These are phyloP conservation scores for Acinonyx jubatus DNA, from an alignment of 2,113 vertebrate genomes.

Conservation along the genomic window DNA sequence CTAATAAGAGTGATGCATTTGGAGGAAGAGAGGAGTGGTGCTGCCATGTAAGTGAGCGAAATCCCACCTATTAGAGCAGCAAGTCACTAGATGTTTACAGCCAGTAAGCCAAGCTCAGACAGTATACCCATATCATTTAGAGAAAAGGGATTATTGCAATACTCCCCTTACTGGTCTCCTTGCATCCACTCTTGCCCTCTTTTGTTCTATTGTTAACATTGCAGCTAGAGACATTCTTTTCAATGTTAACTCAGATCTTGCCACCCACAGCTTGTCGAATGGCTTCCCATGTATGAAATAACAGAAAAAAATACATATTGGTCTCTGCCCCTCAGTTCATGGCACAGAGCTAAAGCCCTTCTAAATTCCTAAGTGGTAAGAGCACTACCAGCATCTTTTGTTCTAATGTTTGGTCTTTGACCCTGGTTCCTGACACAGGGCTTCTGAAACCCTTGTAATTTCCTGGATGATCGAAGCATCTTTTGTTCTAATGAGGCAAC, in stretches of 20 bases:
- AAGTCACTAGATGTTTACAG: neutral
- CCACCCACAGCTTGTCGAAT: neutral
- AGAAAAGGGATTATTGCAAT: constrained; percentile 34
- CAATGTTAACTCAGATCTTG: constrained; percentile 19
- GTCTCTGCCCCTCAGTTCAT: neutral
- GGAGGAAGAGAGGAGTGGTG: neutral
- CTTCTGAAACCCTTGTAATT: neutral
- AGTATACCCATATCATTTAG: neutral
- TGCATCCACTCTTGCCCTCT: neutral
- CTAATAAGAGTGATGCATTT: neutral
- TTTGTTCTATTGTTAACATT: constrained; percentile 46
- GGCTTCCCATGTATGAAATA: constrained; percentile 4
- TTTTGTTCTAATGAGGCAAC: neutral
- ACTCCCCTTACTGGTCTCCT: neutral
- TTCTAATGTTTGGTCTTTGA: neutral
- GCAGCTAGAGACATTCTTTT: neutral
- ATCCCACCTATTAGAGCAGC: neutral
- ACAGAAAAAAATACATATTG: neutral
- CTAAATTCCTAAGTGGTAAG: neutral
- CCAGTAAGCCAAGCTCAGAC: neutral
- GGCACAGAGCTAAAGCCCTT: neutral
- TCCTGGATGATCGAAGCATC: neutral
- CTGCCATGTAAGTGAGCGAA: neutral
- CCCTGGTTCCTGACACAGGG: neutral
- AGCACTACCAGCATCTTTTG: neutral